phyloP scores from a whole-genome alignment of 2,888 invertebrate genomes.

The Ectobius pallidus region DNA sequence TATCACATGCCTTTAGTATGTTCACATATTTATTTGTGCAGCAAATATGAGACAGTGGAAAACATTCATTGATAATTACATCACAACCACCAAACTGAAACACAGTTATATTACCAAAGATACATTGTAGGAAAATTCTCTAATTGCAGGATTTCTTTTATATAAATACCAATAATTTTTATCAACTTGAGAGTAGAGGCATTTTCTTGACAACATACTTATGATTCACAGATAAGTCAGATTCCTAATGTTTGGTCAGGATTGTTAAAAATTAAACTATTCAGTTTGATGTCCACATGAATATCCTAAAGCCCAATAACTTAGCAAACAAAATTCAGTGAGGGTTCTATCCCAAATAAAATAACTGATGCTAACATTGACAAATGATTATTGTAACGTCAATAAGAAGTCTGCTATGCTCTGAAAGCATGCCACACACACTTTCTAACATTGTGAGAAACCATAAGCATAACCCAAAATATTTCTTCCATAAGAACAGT shows the following conservation, averaged over 20 bases:
- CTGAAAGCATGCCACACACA: neutral
- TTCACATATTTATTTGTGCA: conserved; percentile 26
- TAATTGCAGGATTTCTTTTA: no score
- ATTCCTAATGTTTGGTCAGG: neutral
- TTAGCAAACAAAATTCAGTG: neutral
- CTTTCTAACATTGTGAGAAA: neutral
- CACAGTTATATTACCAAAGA: neutral
- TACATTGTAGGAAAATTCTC: neutral
- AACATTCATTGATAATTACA: conserved; percentile 17
- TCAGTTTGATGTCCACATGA: neutral
- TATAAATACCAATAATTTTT: no score
- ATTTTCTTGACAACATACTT: neutral
- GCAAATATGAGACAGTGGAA: conserved; percentile 24
- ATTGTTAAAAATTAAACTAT: neutral
- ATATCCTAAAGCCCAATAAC: neutral
- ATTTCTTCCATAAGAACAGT: neutral
- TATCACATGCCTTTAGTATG: conserved; percentile 7
- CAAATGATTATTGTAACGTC: neutral
- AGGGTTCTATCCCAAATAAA: neutral
- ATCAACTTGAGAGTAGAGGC: no score
- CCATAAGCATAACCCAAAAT: neutral
- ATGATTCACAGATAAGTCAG: neutral
- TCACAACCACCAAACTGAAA: conserved; percentile 21
- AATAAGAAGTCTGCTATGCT: neutral
- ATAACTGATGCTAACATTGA: neutral